Evolutionary conservation across 1,140 invertebrate genomes (phyloP), one percentile per base, ranked within the genome.

Genomic region (Carposina sasakii): DNA sequence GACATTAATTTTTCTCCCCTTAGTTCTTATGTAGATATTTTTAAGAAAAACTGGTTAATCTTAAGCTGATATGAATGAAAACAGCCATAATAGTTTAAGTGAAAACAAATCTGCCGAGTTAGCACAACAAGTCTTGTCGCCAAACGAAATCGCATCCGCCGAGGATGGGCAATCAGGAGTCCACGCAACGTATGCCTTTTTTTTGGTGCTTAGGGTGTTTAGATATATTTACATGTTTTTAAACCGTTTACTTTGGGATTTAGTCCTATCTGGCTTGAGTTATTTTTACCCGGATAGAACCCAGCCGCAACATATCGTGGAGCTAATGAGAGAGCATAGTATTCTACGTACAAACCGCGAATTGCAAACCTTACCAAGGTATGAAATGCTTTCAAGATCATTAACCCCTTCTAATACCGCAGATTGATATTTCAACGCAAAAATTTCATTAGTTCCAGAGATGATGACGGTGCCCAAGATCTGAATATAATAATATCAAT

Each of bases 61-160:
- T 33, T 60, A 71, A 54, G 50, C 53, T 63, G 71, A 60, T 73
- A 78, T 81, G 77, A 72, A 69, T 60, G 56, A 70, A 51, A 55
- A 68, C 43, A 60, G 39, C 19, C 47, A 60, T 33, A 54, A 42
- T 44, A 54, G 45, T 48, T 60, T 68, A 56, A 57, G 47, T 44
- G 46, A 48, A 44, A 63, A 52, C 44, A 60, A 28, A 48, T 54
- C 58, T 3, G 34, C 63, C 50, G 54, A 54, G 46, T 52, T 24
- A 48, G 45, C 40, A 16, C 31, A 47, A 9, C 52, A 43, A 41
- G 46, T 48, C 30, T n/a, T n/a, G 17, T 20, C 13, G 2, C 19
- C 36, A 20, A 20, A 21, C 1, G 17, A 8, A 5, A 21, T 20
- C 20, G 22, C 36, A 3, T 21, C 19, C 19, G 4, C 12, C 20